Percentiles rank a stretch among this genome's conserved stretches.
Evolutionary conservation across 1,140 invertebrate genomes (phyloP).

Genomic region (Temnothorax longispinosus): DNA sequence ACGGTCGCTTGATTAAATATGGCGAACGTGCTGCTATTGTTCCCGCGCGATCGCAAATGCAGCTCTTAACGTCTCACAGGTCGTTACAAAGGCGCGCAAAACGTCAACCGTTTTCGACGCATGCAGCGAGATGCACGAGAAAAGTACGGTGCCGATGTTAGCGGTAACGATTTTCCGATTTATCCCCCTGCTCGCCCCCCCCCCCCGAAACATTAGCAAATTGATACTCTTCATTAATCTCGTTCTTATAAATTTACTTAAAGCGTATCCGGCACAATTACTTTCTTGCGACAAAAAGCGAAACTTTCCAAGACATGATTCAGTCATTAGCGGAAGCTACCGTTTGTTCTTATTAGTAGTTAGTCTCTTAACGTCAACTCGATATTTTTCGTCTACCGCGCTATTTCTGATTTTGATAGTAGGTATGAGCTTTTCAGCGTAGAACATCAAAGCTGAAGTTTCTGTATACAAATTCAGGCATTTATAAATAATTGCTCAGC

Average conservation of each 20-base stretch:
- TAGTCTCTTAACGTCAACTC: neutral
- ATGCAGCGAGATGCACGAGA: neutral
- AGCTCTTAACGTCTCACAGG: neutral
- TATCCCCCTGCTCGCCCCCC: neutral
- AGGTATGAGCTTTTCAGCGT: neutral
- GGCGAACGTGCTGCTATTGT: conserved; percentile 56
- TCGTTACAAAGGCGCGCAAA: neutral
- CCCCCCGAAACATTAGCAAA: conserved; percentile 23
- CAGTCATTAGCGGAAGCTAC: conserved; percentile 36
- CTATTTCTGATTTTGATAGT: neutral
- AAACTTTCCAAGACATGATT: conserved; percentile 49
- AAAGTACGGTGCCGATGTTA: neutral
- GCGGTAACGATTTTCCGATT: conserved; percentile 4
- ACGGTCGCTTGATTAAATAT: conserved; percentile 62
- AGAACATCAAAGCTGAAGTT: neutral
- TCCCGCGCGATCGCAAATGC: conserved; percentile 2
- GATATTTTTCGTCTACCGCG: neutral
- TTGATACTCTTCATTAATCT: conserved; percentile 42
- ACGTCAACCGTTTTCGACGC: neutral
- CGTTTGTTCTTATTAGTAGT: neutral
- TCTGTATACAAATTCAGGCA: neutral
- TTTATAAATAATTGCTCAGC: neutral
- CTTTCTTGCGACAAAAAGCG: conserved; percentile 21
- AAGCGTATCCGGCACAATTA: neutral
- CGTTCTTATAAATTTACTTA: conserved; percentile 10